Percentiles rank a stretch among this genome's conserved stretches.
Evolutionary conservation across 2,113 vertebrate genomes (phyloP).

Genomic region (Camelus dromedarius): DNA sequence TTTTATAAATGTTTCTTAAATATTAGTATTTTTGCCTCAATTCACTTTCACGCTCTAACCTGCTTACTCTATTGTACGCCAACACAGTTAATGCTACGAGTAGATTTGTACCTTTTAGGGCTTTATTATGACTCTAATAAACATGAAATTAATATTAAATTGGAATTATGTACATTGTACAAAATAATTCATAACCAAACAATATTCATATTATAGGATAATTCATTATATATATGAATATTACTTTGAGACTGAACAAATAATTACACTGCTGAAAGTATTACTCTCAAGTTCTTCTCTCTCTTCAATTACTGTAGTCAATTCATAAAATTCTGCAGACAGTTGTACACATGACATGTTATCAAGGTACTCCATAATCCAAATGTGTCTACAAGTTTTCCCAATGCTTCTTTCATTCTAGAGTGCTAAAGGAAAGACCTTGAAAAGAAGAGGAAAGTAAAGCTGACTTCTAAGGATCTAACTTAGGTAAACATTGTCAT

Average conservation of each 20-base stretch:
- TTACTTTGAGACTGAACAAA: slow-evolving; percentile 53
- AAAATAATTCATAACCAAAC: slow-evolving; percentile 59
- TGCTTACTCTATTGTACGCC: slow-evolving; percentile 24
- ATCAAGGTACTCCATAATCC: background rate
- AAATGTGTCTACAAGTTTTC: background rate
- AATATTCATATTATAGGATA: slow-evolving; percentile 53
- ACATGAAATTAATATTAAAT: slow-evolving; percentile 62
- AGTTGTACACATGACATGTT: background rate
- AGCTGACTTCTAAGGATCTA: background rate
- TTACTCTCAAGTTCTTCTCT: slow-evolving; percentile 15
- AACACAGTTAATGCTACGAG: slow-evolving; percentile 39
- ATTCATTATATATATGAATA: slow-evolving; percentile 50
- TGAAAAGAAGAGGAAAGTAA: background rate
- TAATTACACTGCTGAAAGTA: slow-evolving; percentile 53
- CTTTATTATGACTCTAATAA: slow-evolving; percentile 63
- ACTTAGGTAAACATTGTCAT: slow-evolving; percentile 46
- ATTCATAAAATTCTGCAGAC: slow-evolving; percentile 39
- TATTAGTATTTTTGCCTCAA: slow-evolving; percentile 37
- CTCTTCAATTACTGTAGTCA: slow-evolving; percentile 20
- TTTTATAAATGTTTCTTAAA: slow-evolving; percentile 61
- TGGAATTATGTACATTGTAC: slow-evolving; percentile 57
- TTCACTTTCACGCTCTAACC: slow-evolving; percentile 45
- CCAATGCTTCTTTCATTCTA: slow-evolving; percentile 5
- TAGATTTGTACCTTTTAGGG: slow-evolving; percentile 53
- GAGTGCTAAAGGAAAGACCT: background rate